Base-by-base conservation (phyloP, 2,797 vertebrate genomes). In the Catamblyrhynchus diadema region DNA sequence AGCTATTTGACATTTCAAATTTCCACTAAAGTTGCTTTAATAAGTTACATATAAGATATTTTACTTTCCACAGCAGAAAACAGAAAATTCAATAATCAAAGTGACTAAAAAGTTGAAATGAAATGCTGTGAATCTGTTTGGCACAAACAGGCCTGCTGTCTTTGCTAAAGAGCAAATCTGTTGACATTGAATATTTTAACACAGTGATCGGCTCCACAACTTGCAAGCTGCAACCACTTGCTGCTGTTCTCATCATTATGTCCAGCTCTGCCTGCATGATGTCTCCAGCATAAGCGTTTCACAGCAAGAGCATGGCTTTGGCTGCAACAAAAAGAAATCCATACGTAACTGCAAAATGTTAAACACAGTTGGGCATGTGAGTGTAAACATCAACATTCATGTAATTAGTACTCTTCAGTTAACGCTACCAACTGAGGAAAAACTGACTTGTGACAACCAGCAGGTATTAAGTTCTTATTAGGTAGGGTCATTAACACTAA, bases 161-260 rank as follows among this genome's bases (percentile, higher is more conserved):
- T 80, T 77, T 81, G 51, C 94, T 98, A 99, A 96, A 99, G 97
- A 65, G 97, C 96, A 96, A 67, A 91, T 94, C 97, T 98, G 97
- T 98, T 98, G 97, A 99, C 93, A 96, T 96, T 98, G 97, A 99
- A 98, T 98, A 99, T 99, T 98, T 99, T 99, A 98, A 99, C 98
- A 79, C 97, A 97, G 87, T 99, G 98, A 98, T 99, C 99, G 12
- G 98, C 98, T 60, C 99, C 98, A 94, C 99, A 99, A 70, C 99
- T 99, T 94, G 99, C 99, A 59, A 99, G 98, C 97, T 99, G 98
- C 90, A 99, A 88, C 98, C 98, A 99, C 81, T 97, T 97, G 69
- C 97, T 96, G 93, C 96, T 97, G 87, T 96, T 97, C 50, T 92
- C 81, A 86, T 97, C 94, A 35, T 95, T 97, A 92, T 97, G 91